Evolutionary conservation across 1,140 invertebrate species (phyloP).

Genomic region (Adelges cooleyi): DNA sequence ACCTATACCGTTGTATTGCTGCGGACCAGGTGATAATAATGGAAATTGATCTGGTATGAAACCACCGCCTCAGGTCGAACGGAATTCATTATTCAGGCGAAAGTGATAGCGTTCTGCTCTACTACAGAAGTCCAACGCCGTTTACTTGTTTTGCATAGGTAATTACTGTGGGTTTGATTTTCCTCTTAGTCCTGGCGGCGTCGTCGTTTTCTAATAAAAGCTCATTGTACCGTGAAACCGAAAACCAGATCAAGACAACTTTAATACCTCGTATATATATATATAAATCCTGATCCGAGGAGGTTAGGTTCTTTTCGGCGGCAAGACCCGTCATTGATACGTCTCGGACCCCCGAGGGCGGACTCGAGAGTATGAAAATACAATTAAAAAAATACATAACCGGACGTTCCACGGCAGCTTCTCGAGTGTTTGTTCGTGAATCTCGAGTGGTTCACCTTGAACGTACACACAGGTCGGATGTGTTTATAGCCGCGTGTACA

Average conservation of each 20-base stretch:
- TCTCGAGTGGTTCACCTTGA: conserved; percentile 12
- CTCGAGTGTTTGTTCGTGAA: not conserved
- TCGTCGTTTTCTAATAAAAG: not conserved
- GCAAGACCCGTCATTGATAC: not conserved
- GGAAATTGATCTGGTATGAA: not conserved
- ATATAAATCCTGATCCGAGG: too few species aligned
- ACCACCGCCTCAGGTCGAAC: not conserved
- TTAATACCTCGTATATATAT: too few species aligned
- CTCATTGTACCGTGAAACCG: not conserved
- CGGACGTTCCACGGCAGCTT: not conserved
- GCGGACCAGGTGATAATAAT: not conserved
- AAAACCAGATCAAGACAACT: not conserved
- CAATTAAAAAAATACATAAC: too few species aligned
- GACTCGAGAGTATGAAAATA: too few species aligned
- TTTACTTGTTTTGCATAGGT: too few species aligned
- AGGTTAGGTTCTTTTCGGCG: too few species aligned
- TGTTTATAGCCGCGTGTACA: not conserved
- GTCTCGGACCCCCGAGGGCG: not conserved
- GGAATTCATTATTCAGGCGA: not conserved
- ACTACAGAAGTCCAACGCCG: not conserved
- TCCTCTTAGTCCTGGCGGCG: not conserved
- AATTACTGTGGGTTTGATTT: not conserved
- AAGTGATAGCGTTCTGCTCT: conserved; percentile 11
- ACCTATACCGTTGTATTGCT: too few species aligned
- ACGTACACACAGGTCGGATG: conserved; percentile 5